Conservation (phyloP, 2,888 invertebrate species). For the Rhaphigaster nebulosa region DNA sequence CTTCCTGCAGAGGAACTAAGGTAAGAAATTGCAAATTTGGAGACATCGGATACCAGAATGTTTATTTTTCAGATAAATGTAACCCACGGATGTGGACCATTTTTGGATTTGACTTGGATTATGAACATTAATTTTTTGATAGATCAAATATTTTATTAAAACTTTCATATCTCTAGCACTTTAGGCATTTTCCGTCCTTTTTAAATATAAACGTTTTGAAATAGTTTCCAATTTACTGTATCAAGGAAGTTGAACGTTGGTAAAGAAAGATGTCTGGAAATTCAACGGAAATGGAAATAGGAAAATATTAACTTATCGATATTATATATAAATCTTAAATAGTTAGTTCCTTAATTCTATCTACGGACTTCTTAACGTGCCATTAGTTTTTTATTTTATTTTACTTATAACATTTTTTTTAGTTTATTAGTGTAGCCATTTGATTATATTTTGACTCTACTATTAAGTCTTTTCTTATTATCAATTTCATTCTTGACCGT, state of each 20-base stretch:
- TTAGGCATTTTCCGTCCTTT: neutral
- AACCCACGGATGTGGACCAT: neutral
- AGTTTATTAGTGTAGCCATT: no score
- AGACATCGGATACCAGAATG: neutral
- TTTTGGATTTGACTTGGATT: neutral
- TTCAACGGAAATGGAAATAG: neutral
- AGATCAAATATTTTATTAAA: no score
- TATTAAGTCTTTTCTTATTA: neutral
- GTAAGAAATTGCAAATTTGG: constrained; percentile 62
- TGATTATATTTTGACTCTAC: no score
- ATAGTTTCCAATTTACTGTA: neutral
- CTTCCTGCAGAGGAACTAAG: constrained; percentile 66
- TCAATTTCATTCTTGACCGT: constrained; percentile 3
- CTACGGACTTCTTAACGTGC: no score
- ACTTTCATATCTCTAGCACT: neutral
- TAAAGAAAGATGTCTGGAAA: neutral
- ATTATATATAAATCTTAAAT: neutral
- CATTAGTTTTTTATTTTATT: no score
- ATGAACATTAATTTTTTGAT: no score
- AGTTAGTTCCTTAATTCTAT: neutral
- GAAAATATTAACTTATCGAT: neutral
- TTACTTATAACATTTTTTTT: no score
- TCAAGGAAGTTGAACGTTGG: neutral
- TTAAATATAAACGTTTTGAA: neutral
- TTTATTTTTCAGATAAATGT: neutral